These are phyloP conservation scores for Xestia sexstrigata DNA, from an alignment of 2,888 invertebrate genomes.

Conservation along the genomic window DNA sequence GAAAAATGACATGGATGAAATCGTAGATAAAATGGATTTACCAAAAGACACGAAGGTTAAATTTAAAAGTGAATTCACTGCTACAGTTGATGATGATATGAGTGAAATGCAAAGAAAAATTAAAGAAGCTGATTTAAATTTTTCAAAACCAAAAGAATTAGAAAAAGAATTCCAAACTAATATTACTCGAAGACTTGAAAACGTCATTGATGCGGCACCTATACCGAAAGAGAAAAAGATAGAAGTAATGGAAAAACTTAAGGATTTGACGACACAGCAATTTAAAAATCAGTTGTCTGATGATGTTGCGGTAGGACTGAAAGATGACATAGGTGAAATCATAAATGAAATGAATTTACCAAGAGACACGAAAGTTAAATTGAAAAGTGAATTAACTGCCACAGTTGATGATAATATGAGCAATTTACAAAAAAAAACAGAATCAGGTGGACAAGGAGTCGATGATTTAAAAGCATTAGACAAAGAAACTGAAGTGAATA, in stretches of 20 bases:
- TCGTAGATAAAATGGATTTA: background rate
- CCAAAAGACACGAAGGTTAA: background rate
- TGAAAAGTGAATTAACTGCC: background rate
- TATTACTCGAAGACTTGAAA: background rate
- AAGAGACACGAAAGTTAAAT: background rate
- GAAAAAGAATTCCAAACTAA: background rate
- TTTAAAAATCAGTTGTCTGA: background rate
- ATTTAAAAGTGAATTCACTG: background rate
- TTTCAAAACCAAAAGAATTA: background rate
- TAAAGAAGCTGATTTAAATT: too few species aligned
- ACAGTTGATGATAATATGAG: too few species aligned
- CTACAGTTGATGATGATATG: background rate
- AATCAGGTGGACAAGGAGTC: too few species aligned
- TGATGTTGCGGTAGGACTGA: background rate
- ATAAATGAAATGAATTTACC: background rate
- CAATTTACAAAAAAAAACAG: too few species aligned
- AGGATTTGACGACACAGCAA: background rate
- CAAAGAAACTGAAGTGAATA: background rate
- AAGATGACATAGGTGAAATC: background rate
- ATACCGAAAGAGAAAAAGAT: background rate
- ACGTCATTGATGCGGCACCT: background rate
- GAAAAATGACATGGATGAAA: background rate
- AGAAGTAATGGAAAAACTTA: background rate
- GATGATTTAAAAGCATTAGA: constrained; percentile 4
- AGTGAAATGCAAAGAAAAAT: background rate